Conservation (phyloP, 1,140 invertebrate genomes). For the Rhagoletis zephyria region DNA sequence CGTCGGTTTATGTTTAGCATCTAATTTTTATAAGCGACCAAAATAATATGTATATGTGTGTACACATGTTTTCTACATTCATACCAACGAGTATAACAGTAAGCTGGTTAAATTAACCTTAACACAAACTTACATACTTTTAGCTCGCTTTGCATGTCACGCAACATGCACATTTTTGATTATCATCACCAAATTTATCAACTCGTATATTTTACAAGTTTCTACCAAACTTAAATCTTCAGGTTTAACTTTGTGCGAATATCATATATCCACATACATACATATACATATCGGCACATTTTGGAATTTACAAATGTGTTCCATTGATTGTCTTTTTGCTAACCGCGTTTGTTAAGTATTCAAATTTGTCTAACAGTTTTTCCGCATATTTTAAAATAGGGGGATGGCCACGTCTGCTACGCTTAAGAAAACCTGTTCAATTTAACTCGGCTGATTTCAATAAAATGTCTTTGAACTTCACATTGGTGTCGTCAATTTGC, state of each 20-base stretch:
- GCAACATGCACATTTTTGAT: neutral
- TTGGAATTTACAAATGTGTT: neutral
- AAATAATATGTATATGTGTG: neutral
- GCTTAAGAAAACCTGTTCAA: neutral
- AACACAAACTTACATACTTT: too few relatives aligned
- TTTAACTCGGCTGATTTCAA: neutral
- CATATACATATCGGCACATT: neutral
- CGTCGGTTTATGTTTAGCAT: neutral
- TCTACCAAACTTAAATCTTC: slow-evolving; percentile 8
- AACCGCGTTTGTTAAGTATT: neutral
- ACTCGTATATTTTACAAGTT: neutral
- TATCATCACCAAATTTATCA: neutral
- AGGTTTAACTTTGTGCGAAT: neutral
- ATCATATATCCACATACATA: too few relatives aligned
- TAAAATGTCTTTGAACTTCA: slow-evolving; percentile 44
- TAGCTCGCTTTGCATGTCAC: neutral
- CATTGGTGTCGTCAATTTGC: neutral
- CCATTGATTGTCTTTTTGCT: neutral
- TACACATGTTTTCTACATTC: too few relatives aligned
- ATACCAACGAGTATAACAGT: too few relatives aligned
- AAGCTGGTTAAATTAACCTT: too few relatives aligned
- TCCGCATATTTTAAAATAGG: neutral
- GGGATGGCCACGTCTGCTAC: neutral
- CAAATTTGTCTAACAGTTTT: neutral
- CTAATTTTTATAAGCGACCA: neutral